Evolutionary conservation across 2,797 vertebrate genomes (phyloP).

Genomic region (Eospalax fontanierii): DNA sequence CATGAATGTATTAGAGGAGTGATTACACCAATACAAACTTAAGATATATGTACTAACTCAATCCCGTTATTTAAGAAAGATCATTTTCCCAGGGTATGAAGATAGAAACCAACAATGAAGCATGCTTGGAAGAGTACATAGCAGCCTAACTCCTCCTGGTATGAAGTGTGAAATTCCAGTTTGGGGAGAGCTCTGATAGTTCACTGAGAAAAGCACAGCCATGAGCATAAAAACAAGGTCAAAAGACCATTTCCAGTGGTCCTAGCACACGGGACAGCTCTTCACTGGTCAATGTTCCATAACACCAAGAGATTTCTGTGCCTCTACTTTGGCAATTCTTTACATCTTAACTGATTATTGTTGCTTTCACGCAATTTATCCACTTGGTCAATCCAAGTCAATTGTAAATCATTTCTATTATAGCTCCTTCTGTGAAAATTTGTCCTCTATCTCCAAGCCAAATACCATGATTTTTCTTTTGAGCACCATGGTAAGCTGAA

Average conservation of each 20-base stretch:
- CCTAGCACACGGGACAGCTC: neutral
- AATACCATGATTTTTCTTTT: neutral
- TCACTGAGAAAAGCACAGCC: slow-evolving; percentile 14
- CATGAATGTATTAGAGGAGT: neutral
- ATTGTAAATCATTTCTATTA: neutral
- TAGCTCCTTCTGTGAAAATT: neutral
- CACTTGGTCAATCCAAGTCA: neutral
- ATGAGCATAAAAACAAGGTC: neutral
- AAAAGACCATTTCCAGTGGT: neutral
- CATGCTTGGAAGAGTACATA: neutral
- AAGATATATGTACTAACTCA: neutral
- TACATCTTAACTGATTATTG: neutral
- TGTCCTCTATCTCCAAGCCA: neutral
- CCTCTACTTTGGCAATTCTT: neutral
- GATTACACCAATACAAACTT: neutral
- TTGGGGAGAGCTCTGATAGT: neutral
- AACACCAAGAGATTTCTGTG: neutral
- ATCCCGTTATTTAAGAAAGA: neutral
- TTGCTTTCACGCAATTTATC: neutral
- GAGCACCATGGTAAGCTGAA: neutral
- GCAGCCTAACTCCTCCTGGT: neutral
- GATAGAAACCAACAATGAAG: neutral
- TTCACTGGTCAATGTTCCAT: neutral
- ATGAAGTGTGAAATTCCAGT: neutral
- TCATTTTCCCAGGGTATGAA: neutral